Percentiles rank a stretch among this genome's conserved stretches.
Evolutionary conservation across 2,113 vertebrate species (phyloP).

Genomic region (Andinoacara biseriatus): DNA sequence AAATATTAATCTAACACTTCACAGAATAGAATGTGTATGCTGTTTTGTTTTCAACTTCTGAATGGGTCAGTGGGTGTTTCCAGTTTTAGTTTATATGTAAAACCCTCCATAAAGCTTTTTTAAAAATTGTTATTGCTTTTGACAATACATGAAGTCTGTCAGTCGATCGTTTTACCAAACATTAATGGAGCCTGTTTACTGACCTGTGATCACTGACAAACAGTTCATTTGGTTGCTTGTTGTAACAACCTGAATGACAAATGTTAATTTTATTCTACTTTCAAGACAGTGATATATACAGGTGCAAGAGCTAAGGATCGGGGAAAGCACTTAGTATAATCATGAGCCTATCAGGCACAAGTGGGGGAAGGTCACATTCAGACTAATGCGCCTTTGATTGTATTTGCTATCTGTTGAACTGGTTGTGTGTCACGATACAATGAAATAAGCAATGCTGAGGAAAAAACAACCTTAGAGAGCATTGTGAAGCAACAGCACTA

Average conservation of each 20-base stretch:
- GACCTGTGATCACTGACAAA: conserved; percentile 18
- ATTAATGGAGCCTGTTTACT: conserved; percentile 14
- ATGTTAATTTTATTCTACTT: not conserved
- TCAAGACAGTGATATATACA: conserved; percentile 1
- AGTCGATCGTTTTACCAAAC: not conserved
- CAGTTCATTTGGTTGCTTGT: conserved; percentile 9
- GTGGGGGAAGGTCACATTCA: conserved; percentile 36
- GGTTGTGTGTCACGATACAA: conserved; percentile 45
- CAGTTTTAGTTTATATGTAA: conserved; percentile 11
- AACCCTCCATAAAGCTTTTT: conserved; percentile 3
- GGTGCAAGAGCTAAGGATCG: not conserved
- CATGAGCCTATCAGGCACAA: conserved; percentile 28
- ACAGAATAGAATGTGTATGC: conserved; percentile 22
- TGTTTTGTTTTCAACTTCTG: conserved; percentile 32
- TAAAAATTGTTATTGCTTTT: not conserved
- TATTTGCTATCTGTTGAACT: conserved; percentile 55
- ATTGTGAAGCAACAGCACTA: conserved; percentile 38
- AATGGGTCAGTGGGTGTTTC: conserved; percentile 27
- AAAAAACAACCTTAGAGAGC: conserved; percentile 33
- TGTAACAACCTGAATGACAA: not conserved
- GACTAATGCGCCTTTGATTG: conserved; percentile 56
- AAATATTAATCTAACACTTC: conserved; percentile 59
- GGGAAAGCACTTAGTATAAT: conserved; percentile 16
- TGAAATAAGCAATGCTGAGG: conserved; percentile 34
- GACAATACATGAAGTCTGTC: conserved; percentile 9